Conservation (phyloP, 37 sponge, comb jelly and placozoan genomes). For the Oscarella lobularis region DNA sequence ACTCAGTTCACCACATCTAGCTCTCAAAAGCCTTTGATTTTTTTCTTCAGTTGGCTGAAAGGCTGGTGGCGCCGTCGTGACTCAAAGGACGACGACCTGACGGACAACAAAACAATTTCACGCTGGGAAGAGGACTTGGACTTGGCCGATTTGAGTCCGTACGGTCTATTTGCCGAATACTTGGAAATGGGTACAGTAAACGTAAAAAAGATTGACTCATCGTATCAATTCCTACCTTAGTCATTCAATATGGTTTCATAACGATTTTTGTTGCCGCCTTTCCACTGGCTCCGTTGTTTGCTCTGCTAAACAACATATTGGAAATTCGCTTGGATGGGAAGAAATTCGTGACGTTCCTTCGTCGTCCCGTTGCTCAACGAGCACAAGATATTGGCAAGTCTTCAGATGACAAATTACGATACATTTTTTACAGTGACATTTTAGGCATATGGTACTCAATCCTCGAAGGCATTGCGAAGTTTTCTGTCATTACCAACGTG, state of each 20-base stretch:
- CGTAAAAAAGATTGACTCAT: too few species aligned
- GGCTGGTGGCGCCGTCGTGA: slow-evolving; percentile 32
- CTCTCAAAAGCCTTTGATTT: too few species aligned
- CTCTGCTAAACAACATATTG: slow-evolving; percentile 90
- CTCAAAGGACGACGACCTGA: slow-evolving; percentile 30
- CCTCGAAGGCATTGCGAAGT: slow-evolving; percentile 61
- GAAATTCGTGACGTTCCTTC: slow-evolving; percentile 56
- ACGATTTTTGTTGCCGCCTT: slow-evolving; percentile 96
- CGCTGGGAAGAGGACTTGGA: slow-evolving; percentile 93
- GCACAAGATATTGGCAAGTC: slow-evolving; percentile 86
- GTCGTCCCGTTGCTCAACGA: slow-evolving; percentile 71
- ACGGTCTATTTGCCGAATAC: slow-evolving; percentile 92
- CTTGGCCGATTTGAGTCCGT: slow-evolving; percentile 40
- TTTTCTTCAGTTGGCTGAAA: neutral
- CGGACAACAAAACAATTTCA: slow-evolving; percentile 34
- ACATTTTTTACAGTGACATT: neutral
- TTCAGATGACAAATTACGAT: neutral
- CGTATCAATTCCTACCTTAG: slow-evolving; percentile 33
- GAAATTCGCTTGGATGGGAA: slow-evolving; percentile 93
- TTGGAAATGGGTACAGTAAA: slow-evolving; percentile 94
- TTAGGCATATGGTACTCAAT: slow-evolving; percentile 53
- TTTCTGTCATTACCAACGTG: slow-evolving; percentile 85
- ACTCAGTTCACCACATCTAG: too few species aligned
- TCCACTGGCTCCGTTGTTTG: slow-evolving; percentile 96
- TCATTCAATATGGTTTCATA: slow-evolving; percentile 95